phyloP scores from a whole-genome alignment of 1,140 invertebrate species.

The Drosophila tropicalis region DNA sequence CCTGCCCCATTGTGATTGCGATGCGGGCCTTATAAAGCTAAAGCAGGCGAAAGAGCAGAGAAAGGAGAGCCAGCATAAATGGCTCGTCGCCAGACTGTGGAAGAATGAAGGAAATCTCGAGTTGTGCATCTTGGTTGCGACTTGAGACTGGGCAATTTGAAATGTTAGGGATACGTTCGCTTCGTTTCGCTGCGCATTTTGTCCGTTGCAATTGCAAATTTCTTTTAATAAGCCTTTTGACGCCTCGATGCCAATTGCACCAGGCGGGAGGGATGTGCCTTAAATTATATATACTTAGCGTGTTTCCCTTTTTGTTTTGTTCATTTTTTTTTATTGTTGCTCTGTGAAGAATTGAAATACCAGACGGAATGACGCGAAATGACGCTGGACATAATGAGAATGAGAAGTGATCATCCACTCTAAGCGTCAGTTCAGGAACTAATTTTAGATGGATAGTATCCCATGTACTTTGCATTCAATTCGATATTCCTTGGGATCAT shows the following conservation, averaged over 20 bases:
- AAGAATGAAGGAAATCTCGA: constrained; percentile 52
- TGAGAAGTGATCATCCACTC: not conserved
- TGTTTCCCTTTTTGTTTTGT: constrained; percentile 25
- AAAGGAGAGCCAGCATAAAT: constrained; percentile 48
- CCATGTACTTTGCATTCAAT: constrained; percentile 30
- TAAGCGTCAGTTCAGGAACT: constrained; percentile 33
- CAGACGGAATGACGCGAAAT: constrained; percentile 63
- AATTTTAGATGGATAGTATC: not conserved
- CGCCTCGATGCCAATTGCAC: constrained; percentile 73
- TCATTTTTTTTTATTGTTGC: constrained; percentile 23
- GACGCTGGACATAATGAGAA: constrained; percentile 63
- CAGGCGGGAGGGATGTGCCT: constrained; percentile 22
- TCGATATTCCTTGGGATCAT: constrained; percentile 59
- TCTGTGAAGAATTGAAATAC: constrained; percentile 60
- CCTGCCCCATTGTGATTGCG: constrained; percentile 71
- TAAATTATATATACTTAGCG: constrained; percentile 75
- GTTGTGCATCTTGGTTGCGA: constrained; percentile 48
- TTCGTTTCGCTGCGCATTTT: constrained; percentile 23
- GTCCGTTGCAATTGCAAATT: constrained; percentile 77
- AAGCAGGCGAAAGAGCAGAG: constrained; percentile 13
- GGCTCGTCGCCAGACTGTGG: constrained; percentile 42
- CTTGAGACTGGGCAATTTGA: constrained; percentile 39
- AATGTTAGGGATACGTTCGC: constrained; percentile 42
- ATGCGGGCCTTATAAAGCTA: constrained; percentile 55
- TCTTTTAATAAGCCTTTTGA: constrained; percentile 82